Evolutionary conservation across 2,113 vertebrate genomes (phyloP), one percentile per base, ranked within the genome.

Genomic region (Synchiropus splendidus): DNA sequence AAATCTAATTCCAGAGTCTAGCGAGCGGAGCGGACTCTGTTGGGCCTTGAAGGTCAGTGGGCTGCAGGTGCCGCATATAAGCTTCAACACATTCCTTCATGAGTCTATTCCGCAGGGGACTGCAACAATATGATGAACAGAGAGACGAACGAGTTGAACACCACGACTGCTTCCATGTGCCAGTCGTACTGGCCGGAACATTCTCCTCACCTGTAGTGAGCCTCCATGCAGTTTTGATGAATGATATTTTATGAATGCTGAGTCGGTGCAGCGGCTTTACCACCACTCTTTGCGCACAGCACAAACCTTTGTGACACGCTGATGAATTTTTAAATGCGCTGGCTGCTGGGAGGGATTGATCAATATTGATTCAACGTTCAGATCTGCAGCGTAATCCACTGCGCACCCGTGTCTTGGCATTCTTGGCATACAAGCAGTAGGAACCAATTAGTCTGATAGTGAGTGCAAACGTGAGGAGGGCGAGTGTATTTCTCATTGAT

Each of bases 21-120:
- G 58, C 42, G 61, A 56, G 45, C 18, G 6, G 56, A 13, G 37
- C 45, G 13, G 53, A 52, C 61, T 61, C 45, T 47, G 45, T 61
- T 42, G 67, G 64, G 42, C 59, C 69, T 64, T 75, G 75, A 77
- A 81, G 74, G 78, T 81, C 75, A 70, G 41, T 40, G 42, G 50
- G 50, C 58, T 56, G 64, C 64, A 73, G 70, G 71, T 72, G 46
- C 63, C 52, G 32, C 64, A 55, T 36, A 49, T 11, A 47, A n/a
- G 61, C 42, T 55, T 47, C 36, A 4, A 8, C 8, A 8, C 21
- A 27, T 5, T 5, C 4, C 21, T 27, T 5, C 21, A 27, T 27
- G 21, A 5, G 21, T n/a, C n/a, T n/a, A n/a, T n/a, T n/a, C n/a
- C n/a, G n/a, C n/a, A n/a, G n/a, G n/a, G n/a, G n/a, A n/a, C n/a